phyloP scores from a whole-genome alignment of 2,113 vertebrate species.

The Zapus hudsonius region DNA sequence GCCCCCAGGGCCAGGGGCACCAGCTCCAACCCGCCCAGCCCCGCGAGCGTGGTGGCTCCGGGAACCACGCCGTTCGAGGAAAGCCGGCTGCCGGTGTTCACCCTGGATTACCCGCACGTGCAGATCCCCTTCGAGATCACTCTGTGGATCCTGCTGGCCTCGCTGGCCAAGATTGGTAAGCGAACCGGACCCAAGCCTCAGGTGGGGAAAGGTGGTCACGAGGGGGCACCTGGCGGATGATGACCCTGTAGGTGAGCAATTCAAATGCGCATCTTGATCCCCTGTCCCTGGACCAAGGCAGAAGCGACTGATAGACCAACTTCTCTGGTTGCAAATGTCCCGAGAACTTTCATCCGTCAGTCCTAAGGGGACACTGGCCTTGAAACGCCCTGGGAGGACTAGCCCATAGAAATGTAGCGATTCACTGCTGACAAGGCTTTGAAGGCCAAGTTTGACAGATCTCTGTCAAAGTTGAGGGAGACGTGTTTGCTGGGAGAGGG shows the following conservation, averaged over 20 bases:
- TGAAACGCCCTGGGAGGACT: neutral
- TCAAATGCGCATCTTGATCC: neutral
- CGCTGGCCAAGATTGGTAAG: slow-evolving; percentile 97
- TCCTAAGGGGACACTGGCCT: neutral
- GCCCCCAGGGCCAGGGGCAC: slow-evolving; percentile 53
- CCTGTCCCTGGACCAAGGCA: neutral
- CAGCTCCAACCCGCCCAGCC: slow-evolving; percentile 73
- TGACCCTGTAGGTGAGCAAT: neutral
- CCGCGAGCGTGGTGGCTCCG: slow-evolving; percentile 80
- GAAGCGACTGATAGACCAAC: neutral
- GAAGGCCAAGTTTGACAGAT: neutral
- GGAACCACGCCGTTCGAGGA: slow-evolving; percentile 83
- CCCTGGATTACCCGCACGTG: slow-evolving; percentile 93
- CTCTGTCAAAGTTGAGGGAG: neutral
- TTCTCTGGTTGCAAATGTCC: neutral
- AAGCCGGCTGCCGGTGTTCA: slow-evolving; percentile 90
- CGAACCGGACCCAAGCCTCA: neutral
- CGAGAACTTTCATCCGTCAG: neutral
- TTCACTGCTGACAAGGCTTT: neutral
- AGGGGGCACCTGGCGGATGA: neutral
- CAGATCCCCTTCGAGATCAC: slow-evolving; percentile 98
- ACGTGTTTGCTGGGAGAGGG: neutral
- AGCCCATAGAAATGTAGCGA: neutral
- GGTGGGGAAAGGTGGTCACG: neutral
- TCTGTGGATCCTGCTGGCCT: slow-evolving; percentile 96